Base-by-base conservation (phyloP, 37 sponge, comb jelly and placozoan species). In the Corticium candelabrum region DNA sequence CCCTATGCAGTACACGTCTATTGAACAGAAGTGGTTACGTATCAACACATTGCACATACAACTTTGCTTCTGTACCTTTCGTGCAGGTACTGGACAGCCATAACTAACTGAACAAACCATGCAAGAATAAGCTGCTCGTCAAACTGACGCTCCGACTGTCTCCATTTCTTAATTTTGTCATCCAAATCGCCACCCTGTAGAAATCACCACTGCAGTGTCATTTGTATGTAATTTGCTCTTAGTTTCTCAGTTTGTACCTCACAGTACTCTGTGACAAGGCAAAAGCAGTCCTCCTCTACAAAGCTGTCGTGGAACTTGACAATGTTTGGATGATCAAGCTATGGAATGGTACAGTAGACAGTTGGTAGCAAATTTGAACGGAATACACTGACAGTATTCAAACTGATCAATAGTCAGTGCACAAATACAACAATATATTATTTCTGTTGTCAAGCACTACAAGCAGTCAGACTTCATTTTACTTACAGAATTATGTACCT, bases 231-330 rank as follows among this genome's bases (percentile, higher is more conserved):
- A 50, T 21, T 27, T 50, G 15, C 11, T 21, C 21, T 50, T 21
- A 11, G 15, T 50, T 11, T 11, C 62, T 50, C 37, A 7, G 1
- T 15, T 1, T 83, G 41, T 85, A 92, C 96, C 86, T 96, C 94
- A 87, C 99, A 97, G 70, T 79, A 89, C 79, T 97, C 99, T 35
- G 95, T 97, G n/a, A 94, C 84, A 68, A 97, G 94, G 83, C 86
- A 97, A 71, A 97, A 97, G 31, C 76, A 77, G 11, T 91, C 95
- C 38, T 78, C 88, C 29, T 94, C 88, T 40, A 97, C 68, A 41
- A 97, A 97, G 78, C 99, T 97, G 78, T 94, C 95, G 68, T 94
- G 87, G 75, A 91, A 94, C 37, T 85, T 76, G 43, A 97, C 92
- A 34, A 97, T 97, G 41, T 90, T 85, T 31, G 95, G 99, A 81